phyloP scores from a whole-genome alignment of 2,113 vertebrate species.

The Pipra filicauda region DNA sequence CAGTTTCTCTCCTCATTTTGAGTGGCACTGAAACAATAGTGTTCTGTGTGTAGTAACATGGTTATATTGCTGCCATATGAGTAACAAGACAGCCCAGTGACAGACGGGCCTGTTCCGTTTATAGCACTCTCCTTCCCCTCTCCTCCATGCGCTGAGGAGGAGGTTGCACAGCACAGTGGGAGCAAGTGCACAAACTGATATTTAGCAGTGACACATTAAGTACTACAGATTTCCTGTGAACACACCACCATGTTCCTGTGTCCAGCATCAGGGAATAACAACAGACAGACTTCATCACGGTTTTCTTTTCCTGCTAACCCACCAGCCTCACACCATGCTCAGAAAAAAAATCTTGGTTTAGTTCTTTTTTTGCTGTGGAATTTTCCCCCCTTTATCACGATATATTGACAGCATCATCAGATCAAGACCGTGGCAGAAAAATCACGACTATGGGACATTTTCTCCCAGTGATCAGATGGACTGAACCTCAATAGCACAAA shows the following conservation, averaged over 20 bases:
- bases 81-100: slow-evolving; percentile 52
- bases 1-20: not conserved
- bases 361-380: not conserved
- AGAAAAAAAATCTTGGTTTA: not conserved
- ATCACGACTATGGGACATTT: not conserved
- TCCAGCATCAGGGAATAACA: not conserved
- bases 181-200: not conserved
- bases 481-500: not conserved
- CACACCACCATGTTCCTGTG: not conserved
- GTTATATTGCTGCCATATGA: not conserved
- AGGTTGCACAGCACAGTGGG: not conserved
- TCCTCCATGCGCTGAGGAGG: not conserved
- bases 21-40: not conserved
- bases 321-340: not conserved
- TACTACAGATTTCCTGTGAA: not conserved
- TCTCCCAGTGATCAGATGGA: not conserved
- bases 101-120: not conserved
- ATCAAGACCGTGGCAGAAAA: not conserved
- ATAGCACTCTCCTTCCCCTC: not conserved
- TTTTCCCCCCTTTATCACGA: fast-evolving
- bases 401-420: not conserved
- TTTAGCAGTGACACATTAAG: not conserved
- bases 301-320: not conserved
- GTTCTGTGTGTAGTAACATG: slow-evolving; percentile 4
- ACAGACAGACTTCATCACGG: not conserved